Evolutionary conservation across 2,888 invertebrate species (phyloP).

Genomic region (Heterodera filipjevi): DNA sequence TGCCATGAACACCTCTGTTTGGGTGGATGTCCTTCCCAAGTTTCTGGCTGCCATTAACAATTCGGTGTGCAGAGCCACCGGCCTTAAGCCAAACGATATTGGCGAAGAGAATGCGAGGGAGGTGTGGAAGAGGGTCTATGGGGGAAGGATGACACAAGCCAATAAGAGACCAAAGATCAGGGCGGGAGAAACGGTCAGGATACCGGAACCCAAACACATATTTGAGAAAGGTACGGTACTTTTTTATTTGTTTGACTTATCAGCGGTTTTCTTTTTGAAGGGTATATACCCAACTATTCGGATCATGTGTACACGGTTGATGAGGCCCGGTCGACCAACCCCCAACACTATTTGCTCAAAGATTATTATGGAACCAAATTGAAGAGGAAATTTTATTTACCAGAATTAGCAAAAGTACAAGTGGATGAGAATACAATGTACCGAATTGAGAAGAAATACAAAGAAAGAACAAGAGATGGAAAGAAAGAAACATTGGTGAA

Average conservation of each 20-base stretch:
- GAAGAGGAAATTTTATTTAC: constrained; percentile 15
- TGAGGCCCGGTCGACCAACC: neutral
- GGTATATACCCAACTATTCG: constrained; percentile 18
- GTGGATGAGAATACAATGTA: constrained; percentile 4
- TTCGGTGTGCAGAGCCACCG: neutral
- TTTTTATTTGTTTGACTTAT: neutral
- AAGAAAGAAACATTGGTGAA: constrained; percentile 12
- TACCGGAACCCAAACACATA: neutral
- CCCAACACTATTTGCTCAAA: constrained; percentile 2
- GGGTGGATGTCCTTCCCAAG: neutral
- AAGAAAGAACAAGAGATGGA: neutral
- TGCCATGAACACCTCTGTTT: neutral
- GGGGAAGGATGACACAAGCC: neutral
- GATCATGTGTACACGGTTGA: neutral
- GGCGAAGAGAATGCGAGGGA: neutral
- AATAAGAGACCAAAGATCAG: neutral
- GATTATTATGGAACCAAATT: constrained; percentile 9
- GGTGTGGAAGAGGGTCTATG: constrained; percentile 10
- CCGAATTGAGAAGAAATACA: neutral
- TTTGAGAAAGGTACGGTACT: neutral
- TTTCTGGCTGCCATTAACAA: constrained; percentile 15
- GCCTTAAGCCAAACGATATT: constrained; percentile 5
- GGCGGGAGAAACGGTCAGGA: neutral
- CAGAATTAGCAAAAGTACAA: constrained; percentile 13
- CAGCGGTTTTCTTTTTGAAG: neutral